Evolutionary conservation across 2,113 vertebrate species (phyloP), one percentile per base, ranked within the genome.

Genomic region (Melanerpes formicivorus): DNA sequence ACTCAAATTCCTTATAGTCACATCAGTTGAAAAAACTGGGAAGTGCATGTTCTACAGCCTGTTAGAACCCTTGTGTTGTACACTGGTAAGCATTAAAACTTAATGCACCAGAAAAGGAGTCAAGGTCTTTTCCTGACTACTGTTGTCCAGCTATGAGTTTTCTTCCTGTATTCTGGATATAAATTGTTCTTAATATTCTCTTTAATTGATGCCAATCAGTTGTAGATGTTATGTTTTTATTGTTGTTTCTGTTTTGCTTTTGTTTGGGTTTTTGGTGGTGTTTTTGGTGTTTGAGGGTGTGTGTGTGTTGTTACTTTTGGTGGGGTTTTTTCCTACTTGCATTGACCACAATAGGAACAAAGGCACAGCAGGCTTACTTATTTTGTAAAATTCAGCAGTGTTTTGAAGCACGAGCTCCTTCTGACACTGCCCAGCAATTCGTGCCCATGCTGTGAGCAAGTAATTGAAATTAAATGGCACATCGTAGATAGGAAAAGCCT

Each of bases 1-100:
- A 18, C 29, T 56, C 9, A 42, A 29, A 73, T 84, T 80, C 18
- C 12, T 55, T 0, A 0, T 42, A 78, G 16, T 16, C 1, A 2
- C 8, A 66, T 32, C 27, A 22, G 30, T 19, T 67, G 44, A 34
- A 74, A 62, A 56, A 88, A 37, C 37, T 75, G 0, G 0, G 25
- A 76, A 76, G 30, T 1, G 0, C 1, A 0, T 40, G 16, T 37
- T 80, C 30, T 59, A 10, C 59, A 59, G 48, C 17, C 14, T 37
- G 14, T 63, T 9, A 46, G 17, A 76, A 42, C 30, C 14, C 17
- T 21, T 40, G 10, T 26, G 44, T 66, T 88, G 11, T 50, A 29
- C 19, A 3, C 7, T 63, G 19, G 29, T 66, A 52, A 80, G 34
- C 4, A 18, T 29, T 58, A 18, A 15, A 46, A 54, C 11, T 66